A percentile compares a stretch with the other conserved stretches of the same genome.
Evolutionary conservation across 2,888 invertebrate species (phyloP).

Genomic region (Chaetoderma sp.): DNA sequence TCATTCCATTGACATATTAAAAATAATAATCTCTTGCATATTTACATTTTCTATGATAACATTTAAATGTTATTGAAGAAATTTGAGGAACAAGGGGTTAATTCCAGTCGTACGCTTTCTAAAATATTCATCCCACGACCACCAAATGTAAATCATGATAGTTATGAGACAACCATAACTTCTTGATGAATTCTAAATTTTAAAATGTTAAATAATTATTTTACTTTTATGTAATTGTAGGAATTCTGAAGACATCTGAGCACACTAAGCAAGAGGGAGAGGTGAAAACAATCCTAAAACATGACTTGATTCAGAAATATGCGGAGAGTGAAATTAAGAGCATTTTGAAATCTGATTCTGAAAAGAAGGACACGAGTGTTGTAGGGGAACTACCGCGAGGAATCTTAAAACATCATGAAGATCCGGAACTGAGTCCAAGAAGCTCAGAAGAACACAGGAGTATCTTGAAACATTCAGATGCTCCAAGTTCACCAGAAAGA

Average conservation of each 20-base stretch:
- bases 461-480: conserved; percentile 1
- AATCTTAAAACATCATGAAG: conserved; percentile 40
- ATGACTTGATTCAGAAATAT: conserved; percentile 31
- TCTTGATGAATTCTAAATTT: too few relatives aligned
- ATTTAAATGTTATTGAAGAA: too few relatives aligned
- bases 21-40: too few relatives aligned
- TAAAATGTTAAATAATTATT: too few relatives aligned
- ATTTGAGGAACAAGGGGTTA: too few relatives aligned
- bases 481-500: not conserved
- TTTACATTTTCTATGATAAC: too few relatives aligned
- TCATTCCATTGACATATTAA: too few relatives aligned
- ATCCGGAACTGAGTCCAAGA: not conserved
- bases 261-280: conserved; percentile 20
- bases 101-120: too few relatives aligned
- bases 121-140: too few relatives aligned
- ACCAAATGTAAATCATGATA: too few relatives aligned
- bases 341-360: conserved; percentile 42
- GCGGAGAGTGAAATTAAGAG: conserved; percentile 37
- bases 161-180: too few relatives aligned
- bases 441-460: not conserved
- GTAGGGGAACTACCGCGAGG: too few relatives aligned
- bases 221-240: not conserved
- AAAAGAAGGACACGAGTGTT: conserved; percentile 31
- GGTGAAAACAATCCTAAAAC: conserved; percentile 35
- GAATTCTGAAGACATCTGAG: conserved; percentile 19